Evolutionary conservation across 2,888 invertebrate species (phyloP), one percentile per base, ranked within the genome.

Genomic region (Chaetoderma sp.): DNA sequence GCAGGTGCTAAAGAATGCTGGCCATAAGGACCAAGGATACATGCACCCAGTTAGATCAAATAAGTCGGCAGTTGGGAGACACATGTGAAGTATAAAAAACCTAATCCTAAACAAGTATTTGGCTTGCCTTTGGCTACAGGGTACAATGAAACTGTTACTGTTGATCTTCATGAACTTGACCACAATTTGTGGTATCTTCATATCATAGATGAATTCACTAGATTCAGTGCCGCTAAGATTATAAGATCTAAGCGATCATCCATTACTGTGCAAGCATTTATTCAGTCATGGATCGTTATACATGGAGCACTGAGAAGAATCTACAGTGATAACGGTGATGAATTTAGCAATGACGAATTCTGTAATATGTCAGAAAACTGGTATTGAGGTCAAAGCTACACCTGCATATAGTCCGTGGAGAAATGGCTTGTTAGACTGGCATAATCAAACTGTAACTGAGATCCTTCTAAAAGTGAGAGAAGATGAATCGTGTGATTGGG

Each of bases 311-410:
- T n/a, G n/a, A 36, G n/a, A 36, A 10, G 39, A 13, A 10, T 36
- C 39, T 36, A 36, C 39, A 10, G 39, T 47, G 47, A 47, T 18
- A 47, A 47, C 23, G 47, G 47, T 36, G 8, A 13, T 23, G n/a
- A 56, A 23, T 39, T 16, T 13, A 21, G 39, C 16, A 6, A 21
- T 6, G 18, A 25, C 8, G 21, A 39, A 56, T 8, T 56, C 21
- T 10, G 27, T 8, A 39, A 56, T 25, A 56, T 56, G 56, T 16
- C 36, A 21, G 56, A 56, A 23, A 56, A 56, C 23, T 56, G 39
- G n/a, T 39, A 56, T 56, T 36, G 36, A 36, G 13, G 39, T 56
- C 6, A 56, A 39, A 36, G 39, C 36, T 6, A 56, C 56, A 8
- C 13, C 56, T 36, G 36, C 36, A 8, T 56, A 13, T 18, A 47